Conservation (phyloP, 1,140 invertebrate genomes). For the Ooceraea biroi region DNA sequence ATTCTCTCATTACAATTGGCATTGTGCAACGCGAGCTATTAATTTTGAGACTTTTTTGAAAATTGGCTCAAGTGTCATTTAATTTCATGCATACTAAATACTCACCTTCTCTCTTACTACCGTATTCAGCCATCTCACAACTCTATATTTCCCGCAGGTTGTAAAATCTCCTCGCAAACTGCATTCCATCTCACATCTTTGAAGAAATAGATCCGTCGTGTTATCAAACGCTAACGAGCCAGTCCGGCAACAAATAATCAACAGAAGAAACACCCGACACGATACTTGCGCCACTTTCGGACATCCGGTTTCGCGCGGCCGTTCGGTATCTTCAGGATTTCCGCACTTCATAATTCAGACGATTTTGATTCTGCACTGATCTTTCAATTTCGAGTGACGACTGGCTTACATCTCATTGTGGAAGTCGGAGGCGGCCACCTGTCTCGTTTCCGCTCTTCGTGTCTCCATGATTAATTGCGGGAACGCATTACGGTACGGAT, state of each 20-base stretch:
- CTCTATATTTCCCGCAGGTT: slow-evolving; percentile 78
- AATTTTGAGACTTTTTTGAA: not conserved
- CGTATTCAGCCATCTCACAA: slow-evolving; percentile 77
- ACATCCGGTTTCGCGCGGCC: not conserved
- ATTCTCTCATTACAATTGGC: slow-evolving; percentile 5
- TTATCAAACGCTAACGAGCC: too few relatives aligned
- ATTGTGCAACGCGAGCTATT: not conserved
- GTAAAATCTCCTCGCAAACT: slow-evolving; percentile 70
- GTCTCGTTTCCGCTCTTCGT: not conserved
- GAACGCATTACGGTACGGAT: not conserved
- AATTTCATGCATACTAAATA: not conserved
- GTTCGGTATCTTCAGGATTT: not conserved
- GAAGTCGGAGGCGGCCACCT: not conserved
- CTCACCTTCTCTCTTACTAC: slow-evolving; percentile 79
- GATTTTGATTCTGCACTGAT: not conserved
- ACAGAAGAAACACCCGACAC: slow-evolving; percentile 39
- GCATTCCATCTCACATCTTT: slow-evolving; percentile 81
- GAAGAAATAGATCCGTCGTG: slow-evolving; percentile 75
- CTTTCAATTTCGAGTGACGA: not conserved
- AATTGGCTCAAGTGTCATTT: not conserved
- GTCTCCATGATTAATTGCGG: not conserved
- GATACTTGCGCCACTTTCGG: not conserved
- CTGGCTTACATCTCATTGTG: slow-evolving; percentile 21
- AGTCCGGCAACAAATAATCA: slow-evolving; percentile 17
- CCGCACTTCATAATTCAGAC: slow-evolving; percentile 44